Conservation (phyloP, 2,888 invertebrate genomes). For the Clepsis dumicolana region DNA sequence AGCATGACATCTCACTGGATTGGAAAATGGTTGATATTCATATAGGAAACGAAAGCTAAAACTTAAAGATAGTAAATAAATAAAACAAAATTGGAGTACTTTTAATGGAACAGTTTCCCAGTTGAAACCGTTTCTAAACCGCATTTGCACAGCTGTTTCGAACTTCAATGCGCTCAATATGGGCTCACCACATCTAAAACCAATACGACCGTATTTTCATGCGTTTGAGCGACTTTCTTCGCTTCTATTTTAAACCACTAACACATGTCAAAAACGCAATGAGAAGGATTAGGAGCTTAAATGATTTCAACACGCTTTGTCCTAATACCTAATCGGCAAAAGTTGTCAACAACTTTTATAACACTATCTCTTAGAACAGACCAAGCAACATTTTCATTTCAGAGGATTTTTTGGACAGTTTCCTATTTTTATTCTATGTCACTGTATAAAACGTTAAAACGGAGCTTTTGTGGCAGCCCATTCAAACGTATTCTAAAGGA, state of each 20-base stretch:
- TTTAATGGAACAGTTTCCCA: neutral
- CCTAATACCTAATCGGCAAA: neutral
- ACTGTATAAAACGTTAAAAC: constrained; percentile 21
- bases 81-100: neutral
- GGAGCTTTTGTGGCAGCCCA: constrained; percentile 28
- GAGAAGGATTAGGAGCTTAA: no score
- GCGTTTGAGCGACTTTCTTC: neutral
- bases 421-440: constrained; percentile 22
- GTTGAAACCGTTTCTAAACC: constrained; percentile 16
- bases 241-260: neutral
- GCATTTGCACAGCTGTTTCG: constrained; percentile 34
- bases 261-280: neutral
- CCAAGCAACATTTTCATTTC: neutral
- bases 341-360: neutral
- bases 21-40: no score
- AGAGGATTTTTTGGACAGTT: constrained; percentile 9
- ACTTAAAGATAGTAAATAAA: neutral
- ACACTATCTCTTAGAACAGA: neutral
- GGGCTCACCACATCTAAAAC: constrained; percentile 5
- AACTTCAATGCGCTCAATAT: constrained; percentile 9
- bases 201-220: neutral
- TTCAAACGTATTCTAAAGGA: constrained; percentile 27
- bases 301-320: neutral
- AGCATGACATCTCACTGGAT: neutral
- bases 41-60: neutral